phyloP scores from a whole-genome alignment of 2,113 vertebrate species.

The Maccullochella peelii region DNA sequence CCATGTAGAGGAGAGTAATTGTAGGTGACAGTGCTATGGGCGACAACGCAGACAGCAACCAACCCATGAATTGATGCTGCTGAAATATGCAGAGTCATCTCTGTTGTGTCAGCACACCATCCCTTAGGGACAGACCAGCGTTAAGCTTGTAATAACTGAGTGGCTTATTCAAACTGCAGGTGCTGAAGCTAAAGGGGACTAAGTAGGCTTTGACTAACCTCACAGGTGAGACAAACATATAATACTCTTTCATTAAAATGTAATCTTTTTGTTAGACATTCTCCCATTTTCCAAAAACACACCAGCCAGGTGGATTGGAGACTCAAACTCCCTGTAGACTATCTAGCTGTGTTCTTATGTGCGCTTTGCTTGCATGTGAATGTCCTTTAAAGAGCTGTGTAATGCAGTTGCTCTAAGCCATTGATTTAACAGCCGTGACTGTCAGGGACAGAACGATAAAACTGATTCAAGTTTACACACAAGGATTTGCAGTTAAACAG shows the following conservation, averaged over 20 bases:
- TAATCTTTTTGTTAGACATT: not conserved
- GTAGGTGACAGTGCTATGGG: conserved; percentile 71
- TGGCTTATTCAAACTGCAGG: conserved; percentile 47
- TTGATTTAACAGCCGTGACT: conserved; percentile 58
- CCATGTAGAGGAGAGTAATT: conserved; percentile 67
- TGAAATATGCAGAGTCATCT: conserved; percentile 76
- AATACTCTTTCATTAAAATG: conserved; percentile 35
- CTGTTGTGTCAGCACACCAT: conserved; percentile 69
- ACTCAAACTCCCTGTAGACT: not conserved
- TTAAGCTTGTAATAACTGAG: conserved; percentile 64
- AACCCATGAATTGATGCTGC: conserved; percentile 67
- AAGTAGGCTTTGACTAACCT: conserved; percentile 35
- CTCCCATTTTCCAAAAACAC: not conserved
- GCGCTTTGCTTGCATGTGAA: conserved; percentile 26
- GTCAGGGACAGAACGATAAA: conserved; percentile 52
- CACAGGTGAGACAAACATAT: conserved; percentile 32
- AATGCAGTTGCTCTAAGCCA: conserved; percentile 53
- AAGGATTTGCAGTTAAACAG: conserved; percentile 58
- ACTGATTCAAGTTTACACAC: conserved; percentile 68
- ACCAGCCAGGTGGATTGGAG: not conserved
- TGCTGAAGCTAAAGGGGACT: conserved; percentile 26
- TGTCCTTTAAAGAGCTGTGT: conserved; percentile 47
- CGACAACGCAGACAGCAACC: conserved; percentile 65
- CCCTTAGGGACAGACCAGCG: conserved; percentile 48
- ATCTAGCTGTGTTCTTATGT: not conserved